Base-by-base conservation (phyloP, 2,888 invertebrate species). In the Polydrusus pterygomalis region DNA sequence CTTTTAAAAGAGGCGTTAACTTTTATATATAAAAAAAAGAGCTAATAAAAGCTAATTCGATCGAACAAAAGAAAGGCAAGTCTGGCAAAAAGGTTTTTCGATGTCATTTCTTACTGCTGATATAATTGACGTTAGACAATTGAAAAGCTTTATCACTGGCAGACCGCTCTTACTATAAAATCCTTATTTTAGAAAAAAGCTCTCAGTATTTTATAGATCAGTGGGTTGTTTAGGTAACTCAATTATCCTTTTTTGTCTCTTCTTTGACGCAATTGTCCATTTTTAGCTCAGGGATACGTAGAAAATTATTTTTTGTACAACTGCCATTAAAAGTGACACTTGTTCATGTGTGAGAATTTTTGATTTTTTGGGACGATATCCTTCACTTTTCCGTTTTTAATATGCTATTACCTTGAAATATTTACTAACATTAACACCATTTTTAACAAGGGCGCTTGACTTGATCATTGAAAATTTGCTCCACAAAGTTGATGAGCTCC, bases 51-150 rank as follows among this genome's bases (percentile, higher is more conserved):
- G 20, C 20, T 51, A 51, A 51, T 51, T 51, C 18, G 18, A 11
- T 51, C 20, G 51, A 20, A 51, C 51, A 18, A 17, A 51, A 51
- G 51, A 20, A 51, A 51, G 20, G 20, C 43, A 51, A 18, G 10
- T 10, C 51, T 11, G 18, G 11, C 11, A 20, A 51, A 20, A 51
- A 51, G 20, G 51, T 51, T 51, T 51, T 30, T n/a, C 30, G 15
- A 56, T 56, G 56, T n/a, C 25, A 30, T 30, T 30, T 13, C n/a
- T 56, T 56, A n/a, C 15, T 30, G 56, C n/a, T 56, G 30, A 25
- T 30, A 56, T 56, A 56, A 56, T 56, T 56, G 56, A 11, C n/a
- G 18, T 25, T n/a, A 30, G 13, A 56, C 30, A 56, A 56, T 56
- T 18, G 30, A 56, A n/a, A 56, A 30, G 15, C 56, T 56, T 56